Evolutionary conservation across 2,888 invertebrate genomes (phyloP).

Genomic region (Brassicogethes aeneus): DNA sequence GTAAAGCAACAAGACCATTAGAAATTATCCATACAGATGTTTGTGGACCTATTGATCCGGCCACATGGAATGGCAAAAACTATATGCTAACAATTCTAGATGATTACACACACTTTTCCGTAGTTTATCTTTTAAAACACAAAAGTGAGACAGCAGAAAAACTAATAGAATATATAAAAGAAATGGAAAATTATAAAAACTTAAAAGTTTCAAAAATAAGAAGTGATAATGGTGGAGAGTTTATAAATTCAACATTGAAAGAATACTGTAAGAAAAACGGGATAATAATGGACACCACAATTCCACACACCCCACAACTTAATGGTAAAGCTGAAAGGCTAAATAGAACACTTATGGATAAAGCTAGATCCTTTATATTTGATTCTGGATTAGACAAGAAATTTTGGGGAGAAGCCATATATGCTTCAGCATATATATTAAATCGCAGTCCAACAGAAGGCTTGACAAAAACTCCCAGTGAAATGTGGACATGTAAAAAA

Average conservation of each 20-base stretch:
- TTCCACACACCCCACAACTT: conserved; percentile 17
- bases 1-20: conserved; percentile 29
- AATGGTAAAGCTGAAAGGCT: conserved; percentile 20
- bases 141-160: conserved; percentile 13
- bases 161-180: conserved; percentile 13
- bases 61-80: conserved; percentile 26
- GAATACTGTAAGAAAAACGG: conserved; percentile 15
- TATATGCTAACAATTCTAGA: conserved; percentile 31
- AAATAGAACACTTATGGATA: conserved; percentile 17
- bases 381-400: conserved; percentile 10
- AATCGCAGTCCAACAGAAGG: conserved; percentile 14
- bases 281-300: conserved; percentile 13
- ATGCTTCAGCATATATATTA: conserved; percentile 10
- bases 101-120: conserved; percentile 30
- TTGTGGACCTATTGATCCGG: conserved; percentile 29
- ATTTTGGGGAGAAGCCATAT: conserved; percentile 14
- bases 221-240: conserved; percentile 20
- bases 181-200: conserved; percentile 12
- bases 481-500: conserved; percentile 23
- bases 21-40: conserved; percentile 30
- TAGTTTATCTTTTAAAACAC: conserved; percentile 23
- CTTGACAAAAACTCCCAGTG: conserved; percentile 20
- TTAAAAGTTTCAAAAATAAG: conserved; percentile 14
- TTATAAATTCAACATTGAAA: conserved; percentile 9
- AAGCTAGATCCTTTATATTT: conserved; percentile 16